phyloP scores from a whole-genome alignment of 2,797 vertebrate genomes.

The Halcyon leucocephala region DNA sequence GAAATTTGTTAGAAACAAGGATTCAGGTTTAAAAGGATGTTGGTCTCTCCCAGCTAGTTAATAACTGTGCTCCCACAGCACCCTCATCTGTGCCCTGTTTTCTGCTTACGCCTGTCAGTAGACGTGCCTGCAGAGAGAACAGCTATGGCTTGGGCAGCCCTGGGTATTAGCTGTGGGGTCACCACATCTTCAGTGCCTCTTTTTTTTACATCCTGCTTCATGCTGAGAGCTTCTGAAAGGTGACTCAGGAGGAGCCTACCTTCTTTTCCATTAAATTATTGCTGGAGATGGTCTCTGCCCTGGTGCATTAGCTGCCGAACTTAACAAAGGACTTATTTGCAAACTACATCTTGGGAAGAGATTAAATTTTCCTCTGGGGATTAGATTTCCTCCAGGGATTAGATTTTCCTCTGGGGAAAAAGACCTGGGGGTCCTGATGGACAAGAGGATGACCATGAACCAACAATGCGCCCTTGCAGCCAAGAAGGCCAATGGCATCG shows the following conservation, averaged over 20 bases:
- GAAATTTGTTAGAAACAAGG: neutral
- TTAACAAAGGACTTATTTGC: slow-evolving; percentile 21
- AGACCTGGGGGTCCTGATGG: no score
- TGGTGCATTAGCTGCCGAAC: rapidly evolving
- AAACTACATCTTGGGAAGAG: slow-evolving; percentile 6
- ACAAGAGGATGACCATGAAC: no score
- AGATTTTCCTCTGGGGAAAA: no score
- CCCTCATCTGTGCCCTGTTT: neutral
- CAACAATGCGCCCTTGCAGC: no score
- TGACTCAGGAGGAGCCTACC: neutral
- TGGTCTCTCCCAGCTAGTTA: neutral
- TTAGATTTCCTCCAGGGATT: no score
- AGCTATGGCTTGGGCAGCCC: neutral
- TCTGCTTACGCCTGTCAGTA: rapidly evolving
- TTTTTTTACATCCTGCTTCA: neutral
- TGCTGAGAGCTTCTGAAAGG: neutral
- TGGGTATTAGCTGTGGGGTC: neutral
- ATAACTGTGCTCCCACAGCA: neutral
- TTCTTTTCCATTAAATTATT: neutral
- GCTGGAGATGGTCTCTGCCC: neutral
- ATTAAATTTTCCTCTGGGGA: neutral
- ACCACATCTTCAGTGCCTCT: rapidly evolving
- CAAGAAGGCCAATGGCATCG: no score
- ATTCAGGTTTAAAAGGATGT: neutral
- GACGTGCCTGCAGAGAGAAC: neutral